Evolutionary conservation across 2,888 invertebrate species (phyloP), one percentile per base, ranked within the genome.

Genomic region (Sphaerophoria taeniata): DNA sequence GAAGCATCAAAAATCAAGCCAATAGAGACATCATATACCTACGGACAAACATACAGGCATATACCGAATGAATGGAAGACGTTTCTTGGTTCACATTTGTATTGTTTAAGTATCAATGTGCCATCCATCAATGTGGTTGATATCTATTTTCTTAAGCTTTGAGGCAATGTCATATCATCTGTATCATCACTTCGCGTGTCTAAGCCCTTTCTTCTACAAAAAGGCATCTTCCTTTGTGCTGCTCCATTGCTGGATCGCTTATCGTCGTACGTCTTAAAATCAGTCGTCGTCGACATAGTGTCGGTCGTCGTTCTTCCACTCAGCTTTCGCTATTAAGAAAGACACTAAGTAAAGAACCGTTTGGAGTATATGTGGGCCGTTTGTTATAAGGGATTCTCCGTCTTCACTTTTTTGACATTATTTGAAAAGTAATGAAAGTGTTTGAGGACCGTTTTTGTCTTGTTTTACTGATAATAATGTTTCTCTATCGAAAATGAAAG

Each of bases 51-150:
- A n/a, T n/a, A n/a, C n/a, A n/a, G n/a, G n/a, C n/a, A n/a, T n/a
- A n/a, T n/a, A n/a, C n/a, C 43, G 7, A 43, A 11, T 34, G 39
- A 49, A 47, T n/a, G 51, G 39, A 39, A 49, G 53, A 31, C 53
- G 51, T 67, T 53, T 12, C 12, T 55, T 4, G 7, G 11, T 55
- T 53, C 53, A 53, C 67, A 67, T 67, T 67, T 67, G 53, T 67
- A 67, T 67, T 53, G 67, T 67, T 67, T 53, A 67, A 67, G 67
- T 67, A 67, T 53, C 51, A 67, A 36, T 53, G 67, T 53, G 67
- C 67, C 67, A 67, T 67, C 67, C 51, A 67, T 67, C 67, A 67
- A 67, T 67, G 67, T 31, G 67, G 67, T 67, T 67, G 67, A 53
- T 67, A 53, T 67, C 67, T 53, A 67, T 53, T 67, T 67, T 67